A percentile compares a stretch with the other conserved stretches of the same genome.
Conservation (phyloP, 2,113 vertebrate species). For the Gobio gobio region DNA sequence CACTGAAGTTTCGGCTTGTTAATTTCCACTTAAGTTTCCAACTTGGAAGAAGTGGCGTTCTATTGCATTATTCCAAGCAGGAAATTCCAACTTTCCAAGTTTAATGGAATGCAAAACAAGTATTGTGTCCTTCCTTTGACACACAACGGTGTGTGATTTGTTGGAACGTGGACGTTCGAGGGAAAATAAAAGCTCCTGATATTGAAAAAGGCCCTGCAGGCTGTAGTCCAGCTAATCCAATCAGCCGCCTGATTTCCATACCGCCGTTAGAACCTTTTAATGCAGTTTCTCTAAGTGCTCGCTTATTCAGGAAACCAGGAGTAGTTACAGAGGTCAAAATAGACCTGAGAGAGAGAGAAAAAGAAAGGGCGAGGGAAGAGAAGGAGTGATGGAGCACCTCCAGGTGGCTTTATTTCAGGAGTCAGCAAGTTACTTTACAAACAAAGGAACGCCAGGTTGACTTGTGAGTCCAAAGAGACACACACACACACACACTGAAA, state of each 20-base stretch:
- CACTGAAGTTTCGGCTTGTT: constrained; percentile 56
- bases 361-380: constrained; percentile 4
- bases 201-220: constrained; percentile 72
- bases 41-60: constrained; percentile 67
- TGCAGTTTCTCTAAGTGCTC: constrained; percentile 82
- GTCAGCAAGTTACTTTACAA: constrained; percentile 61
- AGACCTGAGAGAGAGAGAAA: constrained; percentile 49
- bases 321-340: constrained; percentile 72
- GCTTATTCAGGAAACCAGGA: constrained; percentile 80
- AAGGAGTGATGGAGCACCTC: constrained; percentile 47
- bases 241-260: constrained; percentile 80
- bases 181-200: constrained; percentile 72
- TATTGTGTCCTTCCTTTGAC: constrained; percentile 23
- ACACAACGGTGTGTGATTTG: constrained; percentile 67
- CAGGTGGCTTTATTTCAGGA: constrained; percentile 64
- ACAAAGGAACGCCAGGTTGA: constrained; percentile 53
- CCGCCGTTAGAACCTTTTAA: constrained; percentile 77
- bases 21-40: constrained; percentile 62
- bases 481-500: background rate
- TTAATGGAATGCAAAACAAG: background rate
- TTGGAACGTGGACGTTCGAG: constrained; percentile 73
- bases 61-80: constrained; percentile 19
- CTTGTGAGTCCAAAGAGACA: constrained; percentile 10
- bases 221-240: constrained; percentile 78
- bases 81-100: constrained; percentile 2